Base-by-base conservation (phyloP, 2,888 invertebrate species). In the Agonopterix subpropinquella region DNA sequence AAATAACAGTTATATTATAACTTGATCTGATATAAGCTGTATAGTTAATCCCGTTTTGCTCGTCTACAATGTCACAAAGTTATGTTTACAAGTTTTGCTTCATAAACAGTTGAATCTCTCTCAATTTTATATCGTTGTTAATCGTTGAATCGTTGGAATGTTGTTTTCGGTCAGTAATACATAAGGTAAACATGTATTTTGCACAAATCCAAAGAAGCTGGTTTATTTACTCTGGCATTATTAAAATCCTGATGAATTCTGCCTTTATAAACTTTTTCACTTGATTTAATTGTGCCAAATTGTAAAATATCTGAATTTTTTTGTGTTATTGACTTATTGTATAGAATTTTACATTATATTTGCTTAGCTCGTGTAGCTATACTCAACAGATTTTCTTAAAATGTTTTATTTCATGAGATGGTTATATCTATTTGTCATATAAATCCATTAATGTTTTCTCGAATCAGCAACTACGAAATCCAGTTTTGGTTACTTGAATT, bases 91-190 rank as follows among this genome's bases (percentile, higher is more conserved):
- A 13, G 15, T 42, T 36, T 35, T 11, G 36, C n/a, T 43, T 37
- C 35, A 9, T 39, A 39, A 18, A 4, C 39, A 39, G 39, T 39
- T 39, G 39, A 39, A 39, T 39, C 9, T 39, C 2, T 39, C 8
- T 39, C 58, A 65, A 70, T 59, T 72, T 62, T 73, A 69, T 28
- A 28, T 68, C 64, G 56, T 64, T 70, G 70, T 77, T 77, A 68
- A 65, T 69, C 50, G 70, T 75, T 73, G 66, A 68, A 65, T 69
- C 50, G 70, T 75, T 73, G 66, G 57, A 59, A 62, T 64, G 58
- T 69, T 72, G 58, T 67, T 73, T 68, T 70, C 62, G 80, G 81
- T 82, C 80, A 82, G 83, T 82, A 77, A 64, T 65, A 54, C 62
- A 62, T 62, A 61, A 39, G 13, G 18, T 39, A 45, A 39, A 64